Conservation (phyloP, 2,797 vertebrate species). For the Lagorchestes hirsutus region DNA sequence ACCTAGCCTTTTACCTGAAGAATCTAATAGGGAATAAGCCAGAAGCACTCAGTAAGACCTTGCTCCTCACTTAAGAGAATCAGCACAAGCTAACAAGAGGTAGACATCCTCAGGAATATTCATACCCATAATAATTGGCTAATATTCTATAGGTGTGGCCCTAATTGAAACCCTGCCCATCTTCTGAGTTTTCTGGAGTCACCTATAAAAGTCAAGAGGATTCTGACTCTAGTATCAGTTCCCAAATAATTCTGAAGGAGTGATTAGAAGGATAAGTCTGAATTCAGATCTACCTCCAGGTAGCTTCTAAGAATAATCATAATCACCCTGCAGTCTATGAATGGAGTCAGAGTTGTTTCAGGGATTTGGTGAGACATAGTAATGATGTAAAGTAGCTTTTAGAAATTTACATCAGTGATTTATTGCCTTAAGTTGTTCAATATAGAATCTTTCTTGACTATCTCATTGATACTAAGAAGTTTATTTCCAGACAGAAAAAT, state of each 20-base stretch:
- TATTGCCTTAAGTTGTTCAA: not conserved
- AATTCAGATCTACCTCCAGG: constrained; percentile 36
- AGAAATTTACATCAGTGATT: constrained; percentile 32
- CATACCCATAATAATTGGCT: not conserved
- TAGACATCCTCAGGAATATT: not conserved
- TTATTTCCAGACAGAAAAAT: constrained; percentile 34
- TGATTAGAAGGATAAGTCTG: constrained; percentile 36
- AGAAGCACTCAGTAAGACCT: not conserved
- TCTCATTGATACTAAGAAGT: not conserved
- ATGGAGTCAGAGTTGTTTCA: not conserved
- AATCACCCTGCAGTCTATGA: not conserved
- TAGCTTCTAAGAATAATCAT: not conserved
- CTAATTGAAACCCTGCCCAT: not conserved
- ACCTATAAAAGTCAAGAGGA: not conserved
- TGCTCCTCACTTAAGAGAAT: not conserved
- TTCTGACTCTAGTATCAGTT: constrained; percentile 26
- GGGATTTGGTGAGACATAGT: not conserved
- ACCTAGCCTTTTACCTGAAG: not conserved
- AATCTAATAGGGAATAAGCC: not conserved
- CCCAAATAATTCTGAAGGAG: constrained; percentile 26
- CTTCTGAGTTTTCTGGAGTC: not conserved
- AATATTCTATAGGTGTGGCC: not conserved
- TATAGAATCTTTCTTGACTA: not conserved
- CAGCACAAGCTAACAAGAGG: not conserved
- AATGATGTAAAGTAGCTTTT: constrained; percentile 44